These are phyloP conservation scores for Apotomis capreana DNA, from an alignment of 2,888 invertebrate species.

Conservation along the genomic window DNA sequence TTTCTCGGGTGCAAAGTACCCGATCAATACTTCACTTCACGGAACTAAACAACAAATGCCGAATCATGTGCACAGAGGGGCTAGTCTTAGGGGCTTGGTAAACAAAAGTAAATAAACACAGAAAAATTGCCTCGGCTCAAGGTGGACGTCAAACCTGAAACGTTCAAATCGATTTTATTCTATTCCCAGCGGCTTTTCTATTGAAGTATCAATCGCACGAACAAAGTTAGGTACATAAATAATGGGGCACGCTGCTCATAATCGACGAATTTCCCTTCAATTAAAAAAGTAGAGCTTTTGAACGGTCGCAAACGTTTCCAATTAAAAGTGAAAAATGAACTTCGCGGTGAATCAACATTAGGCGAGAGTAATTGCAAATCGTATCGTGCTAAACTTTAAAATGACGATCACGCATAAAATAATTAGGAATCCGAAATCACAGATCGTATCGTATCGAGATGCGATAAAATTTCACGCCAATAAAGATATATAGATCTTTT, in stretches of 20 bases:
- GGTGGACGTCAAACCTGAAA: neutral
- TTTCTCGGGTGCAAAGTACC: too few species aligned
- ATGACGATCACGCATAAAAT: too few species aligned
- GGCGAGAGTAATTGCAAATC: conserved; percentile 24
- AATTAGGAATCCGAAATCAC: too few species aligned
- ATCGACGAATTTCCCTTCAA: neutral
- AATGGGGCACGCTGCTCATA: neutral
- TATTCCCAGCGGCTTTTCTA: conserved; percentile 7
- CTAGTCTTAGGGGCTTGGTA: conserved; percentile 2
- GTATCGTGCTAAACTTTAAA: conserved; percentile 19
- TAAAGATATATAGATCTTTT: too few species aligned
- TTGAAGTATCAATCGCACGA: conserved; percentile 15
- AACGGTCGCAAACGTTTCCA: conserved; percentile 4
- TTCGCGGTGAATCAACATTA: conserved; percentile 22
- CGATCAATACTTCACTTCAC: too few species aligned
- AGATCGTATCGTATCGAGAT: too few species aligned
- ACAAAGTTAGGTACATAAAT: conserved; percentile 5
- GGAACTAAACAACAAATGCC: too few species aligned
- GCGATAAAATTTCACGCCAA: too few species aligned
- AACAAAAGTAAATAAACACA: conserved; percentile 31
- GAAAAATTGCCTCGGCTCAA: neutral
- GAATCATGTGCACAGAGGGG: too few species aligned
- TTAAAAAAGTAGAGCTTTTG: conserved; percentile 21
- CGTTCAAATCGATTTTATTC: conserved; percentile 30
- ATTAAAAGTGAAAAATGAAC: neutral